A percentile compares a stretch with the other conserved stretches of the same genome.
Conservation (phyloP, 2,797 vertebrate genomes). For the Falco biarmicus region DNA sequence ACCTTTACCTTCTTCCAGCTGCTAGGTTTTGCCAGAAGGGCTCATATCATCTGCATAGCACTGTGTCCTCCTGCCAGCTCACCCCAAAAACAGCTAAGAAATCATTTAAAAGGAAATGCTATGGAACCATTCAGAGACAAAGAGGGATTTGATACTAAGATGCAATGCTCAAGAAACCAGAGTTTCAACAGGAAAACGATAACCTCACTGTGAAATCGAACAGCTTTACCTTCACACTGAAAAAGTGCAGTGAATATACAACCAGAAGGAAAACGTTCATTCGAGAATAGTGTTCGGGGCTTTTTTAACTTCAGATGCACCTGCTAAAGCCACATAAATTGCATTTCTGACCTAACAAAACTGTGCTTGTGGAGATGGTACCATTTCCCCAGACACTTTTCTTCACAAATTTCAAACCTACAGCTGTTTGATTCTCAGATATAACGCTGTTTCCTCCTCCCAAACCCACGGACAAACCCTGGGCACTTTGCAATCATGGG, state of each 20-base stretch:
- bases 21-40: not conserved
- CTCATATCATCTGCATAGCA: not conserved
- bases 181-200: not conserved
- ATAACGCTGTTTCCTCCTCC: not conserved
- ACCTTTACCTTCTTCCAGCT: not conserved
- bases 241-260: not conserved
- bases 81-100: not conserved
- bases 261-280: not conserved
- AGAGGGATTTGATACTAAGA: not conserved
- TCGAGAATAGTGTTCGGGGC: not conserved
- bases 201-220: not conserved
- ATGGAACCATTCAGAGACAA: not conserved
- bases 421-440: not conserved
- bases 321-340: not conserved
- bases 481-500: not conserved
- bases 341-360: not conserved
- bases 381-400: not conserved
- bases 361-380: not conserved
- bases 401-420: not conserved
- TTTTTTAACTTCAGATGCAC: not conserved
- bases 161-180: not conserved
- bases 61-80: not conserved
- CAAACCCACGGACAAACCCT: not conserved
- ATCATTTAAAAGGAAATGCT: not conserved
- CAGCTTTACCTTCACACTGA: not conserved